These are phyloP conservation scores for Xenus cinereus DNA, from an alignment of 2,113 vertebrate species.

Conservation along the genomic window DNA sequence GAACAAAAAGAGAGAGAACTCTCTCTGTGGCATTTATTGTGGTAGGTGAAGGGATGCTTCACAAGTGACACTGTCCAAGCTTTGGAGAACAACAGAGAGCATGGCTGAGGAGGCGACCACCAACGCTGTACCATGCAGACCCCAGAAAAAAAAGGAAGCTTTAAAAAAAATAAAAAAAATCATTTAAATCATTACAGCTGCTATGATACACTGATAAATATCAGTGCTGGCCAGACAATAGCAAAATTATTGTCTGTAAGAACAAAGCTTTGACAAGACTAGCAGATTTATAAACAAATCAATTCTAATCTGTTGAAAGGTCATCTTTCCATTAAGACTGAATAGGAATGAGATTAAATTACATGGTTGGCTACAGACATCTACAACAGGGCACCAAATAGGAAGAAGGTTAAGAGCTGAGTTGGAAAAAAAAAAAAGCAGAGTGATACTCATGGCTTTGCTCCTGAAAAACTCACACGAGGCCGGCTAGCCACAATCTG, in stretches of 20 bases:
- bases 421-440: background rate
- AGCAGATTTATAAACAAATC: conserved; percentile 62
- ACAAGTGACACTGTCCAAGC: background rate
- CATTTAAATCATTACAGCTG: background rate
- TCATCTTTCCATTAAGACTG: conserved; percentile 51
- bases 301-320: conserved; percentile 59
- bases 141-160: background rate
- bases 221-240: background rate
- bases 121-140: background rate
- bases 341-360: conserved; percentile 55
- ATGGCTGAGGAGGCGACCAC: background rate
- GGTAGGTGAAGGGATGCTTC: background rate
- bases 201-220: background rate
- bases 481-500: background rate
- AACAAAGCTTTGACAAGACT: conserved; percentile 41
- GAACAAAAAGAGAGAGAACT: background rate
- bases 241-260: conserved; percentile 46
- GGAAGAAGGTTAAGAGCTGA: background rate
- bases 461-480: background rate
- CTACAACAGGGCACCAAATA: background rate
- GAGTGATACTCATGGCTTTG: background rate
- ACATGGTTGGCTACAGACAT: conserved; percentile 36
- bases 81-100: background rate
- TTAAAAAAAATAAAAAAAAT: too few species aligned
- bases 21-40: background rate